Percentiles rank a stretch among this genome's conserved stretches.
Evolutionary conservation across 2,113 vertebrate genomes (phyloP).

Genomic region (Morone saxatilis): DNA sequence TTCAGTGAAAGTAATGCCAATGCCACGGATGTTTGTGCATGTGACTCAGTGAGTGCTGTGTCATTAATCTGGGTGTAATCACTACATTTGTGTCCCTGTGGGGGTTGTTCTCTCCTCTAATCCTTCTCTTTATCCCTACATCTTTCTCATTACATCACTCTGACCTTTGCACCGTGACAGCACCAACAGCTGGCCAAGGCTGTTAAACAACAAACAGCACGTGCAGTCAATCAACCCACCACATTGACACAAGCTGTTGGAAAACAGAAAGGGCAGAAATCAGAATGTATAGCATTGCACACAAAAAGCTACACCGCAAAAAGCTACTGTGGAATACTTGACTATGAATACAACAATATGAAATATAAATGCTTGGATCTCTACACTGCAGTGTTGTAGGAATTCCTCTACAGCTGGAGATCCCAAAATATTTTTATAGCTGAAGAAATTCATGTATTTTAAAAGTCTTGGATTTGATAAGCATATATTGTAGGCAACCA

Average conservation of each 20-base stretch:
- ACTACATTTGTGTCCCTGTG: conserved; percentile 59
- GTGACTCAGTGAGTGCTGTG: conserved; percentile 46
- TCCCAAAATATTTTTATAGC: conserved; percentile 2
- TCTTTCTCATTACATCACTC: conserved; percentile 75
- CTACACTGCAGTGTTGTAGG: not conserved
- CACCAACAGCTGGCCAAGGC: conserved; percentile 73
- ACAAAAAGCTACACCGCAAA: not conserved
- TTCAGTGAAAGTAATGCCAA: not conserved
- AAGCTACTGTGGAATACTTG: not conserved
- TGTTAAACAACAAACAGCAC: conserved; percentile 57
- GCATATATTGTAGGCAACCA: not conserved
- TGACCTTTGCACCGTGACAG: conserved; percentile 70
- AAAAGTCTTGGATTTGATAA: conserved; percentile 7
- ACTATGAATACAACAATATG: conserved; percentile 13
- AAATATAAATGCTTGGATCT: conserved; percentile 11
- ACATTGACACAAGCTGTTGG: conserved; percentile 13
- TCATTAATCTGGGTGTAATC: conserved; percentile 81
- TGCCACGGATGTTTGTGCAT: not conserved
- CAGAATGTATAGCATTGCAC: not conserved
- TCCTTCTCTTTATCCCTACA: conserved; percentile 73
- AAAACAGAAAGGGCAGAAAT: conserved; percentile 1
- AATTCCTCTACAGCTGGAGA: not conserved
- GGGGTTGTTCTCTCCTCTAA: conserved; percentile 68
- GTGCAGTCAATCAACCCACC: conserved; percentile 11
- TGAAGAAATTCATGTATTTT: not conserved